Evolutionary conservation across 2,888 invertebrate species (phyloP).

Genomic region (Clunio marinus): DNA sequence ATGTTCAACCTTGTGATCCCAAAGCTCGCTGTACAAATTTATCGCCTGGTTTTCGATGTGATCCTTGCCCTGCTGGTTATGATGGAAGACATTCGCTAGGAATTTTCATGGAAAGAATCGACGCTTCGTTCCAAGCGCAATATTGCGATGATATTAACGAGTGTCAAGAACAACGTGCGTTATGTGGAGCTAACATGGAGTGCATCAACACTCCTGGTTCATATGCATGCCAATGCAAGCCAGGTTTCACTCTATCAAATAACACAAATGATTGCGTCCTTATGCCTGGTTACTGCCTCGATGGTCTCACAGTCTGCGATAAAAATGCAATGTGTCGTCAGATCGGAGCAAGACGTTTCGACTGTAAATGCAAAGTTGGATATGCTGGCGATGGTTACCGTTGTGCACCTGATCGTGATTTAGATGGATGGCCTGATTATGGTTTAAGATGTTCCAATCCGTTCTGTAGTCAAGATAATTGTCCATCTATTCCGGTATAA

Average conservation of each 20-base stretch:
- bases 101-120: constrained; percentile 62
- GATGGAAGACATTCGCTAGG: constrained; percentile 50
- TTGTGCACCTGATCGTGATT: constrained; percentile 80
- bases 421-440: constrained; percentile 86
- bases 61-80: constrained; percentile 82
- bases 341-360: constrained; percentile 44
- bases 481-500: constrained; percentile 62
- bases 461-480: constrained; percentile 80
- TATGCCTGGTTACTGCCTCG: constrained; percentile 66
- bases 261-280: constrained; percentile 73
- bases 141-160: constrained; percentile 86
- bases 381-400: constrained; percentile 86
- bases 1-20: constrained; percentile 75
- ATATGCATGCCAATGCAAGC: constrained; percentile 73
- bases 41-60: constrained; percentile 83
- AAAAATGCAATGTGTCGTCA: constrained; percentile 71
- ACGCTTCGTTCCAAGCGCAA: constrained; percentile 67
- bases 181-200: constrained; percentile 70
- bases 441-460: constrained; percentile 65
- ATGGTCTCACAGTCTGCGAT: constrained; percentile 67
- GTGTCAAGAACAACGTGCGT: constrained; percentile 61
- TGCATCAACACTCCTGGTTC: constrained; percentile 87
- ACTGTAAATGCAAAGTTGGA: constrained; percentile 71
- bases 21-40: constrained; percentile 70
- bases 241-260: constrained; percentile 78